Evolutionary conservation across 2,797 vertebrate genomes (phyloP).

Genomic region (Notolepis coatsorum): DNA sequence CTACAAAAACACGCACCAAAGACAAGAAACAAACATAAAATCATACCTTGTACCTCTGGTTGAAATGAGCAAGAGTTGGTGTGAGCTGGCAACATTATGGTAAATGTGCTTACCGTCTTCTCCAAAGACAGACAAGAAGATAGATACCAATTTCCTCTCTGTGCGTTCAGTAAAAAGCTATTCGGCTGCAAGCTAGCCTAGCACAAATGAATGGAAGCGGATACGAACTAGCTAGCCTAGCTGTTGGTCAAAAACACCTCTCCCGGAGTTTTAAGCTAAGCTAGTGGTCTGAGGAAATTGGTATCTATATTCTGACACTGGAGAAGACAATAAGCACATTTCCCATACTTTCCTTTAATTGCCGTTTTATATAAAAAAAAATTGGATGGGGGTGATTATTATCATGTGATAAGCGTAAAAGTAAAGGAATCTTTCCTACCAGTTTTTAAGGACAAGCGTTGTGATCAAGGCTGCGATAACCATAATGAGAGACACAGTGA

Average conservation of each 20-base stretch:
- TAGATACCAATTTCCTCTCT: too few species aligned
- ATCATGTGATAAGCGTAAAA: constrained; percentile 22
- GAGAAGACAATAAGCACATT: too few species aligned
- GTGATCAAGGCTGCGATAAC: constrained; percentile 99
- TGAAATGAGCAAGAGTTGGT: constrained; percentile 5
- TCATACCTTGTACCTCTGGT: constrained; percentile 79
- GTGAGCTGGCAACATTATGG: not conserved
- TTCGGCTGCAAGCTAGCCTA: too few species aligned
- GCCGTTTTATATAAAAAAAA: not conserved
- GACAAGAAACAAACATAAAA: constrained; percentile 86
- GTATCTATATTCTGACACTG: too few species aligned
- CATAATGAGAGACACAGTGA: constrained; percentile 99
- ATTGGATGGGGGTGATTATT: not conserved
- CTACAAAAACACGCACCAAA: constrained; percentile 91
- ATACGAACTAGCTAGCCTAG: too few species aligned
- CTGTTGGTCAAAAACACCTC: too few species aligned
- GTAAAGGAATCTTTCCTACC: constrained; percentile 92
- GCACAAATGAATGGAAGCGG: too few species aligned
- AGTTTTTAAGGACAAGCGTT: constrained; percentile 99
- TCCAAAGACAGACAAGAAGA: too few species aligned
- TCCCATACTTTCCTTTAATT: not conserved
- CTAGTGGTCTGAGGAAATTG: not conserved
- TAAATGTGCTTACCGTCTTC: too few species aligned
- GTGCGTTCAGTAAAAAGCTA: too few species aligned
- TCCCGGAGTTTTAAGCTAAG: too few species aligned